phyloP scores from a whole-genome alignment of 2,797 vertebrate genomes.

The Miichthys miiuy region DNA sequence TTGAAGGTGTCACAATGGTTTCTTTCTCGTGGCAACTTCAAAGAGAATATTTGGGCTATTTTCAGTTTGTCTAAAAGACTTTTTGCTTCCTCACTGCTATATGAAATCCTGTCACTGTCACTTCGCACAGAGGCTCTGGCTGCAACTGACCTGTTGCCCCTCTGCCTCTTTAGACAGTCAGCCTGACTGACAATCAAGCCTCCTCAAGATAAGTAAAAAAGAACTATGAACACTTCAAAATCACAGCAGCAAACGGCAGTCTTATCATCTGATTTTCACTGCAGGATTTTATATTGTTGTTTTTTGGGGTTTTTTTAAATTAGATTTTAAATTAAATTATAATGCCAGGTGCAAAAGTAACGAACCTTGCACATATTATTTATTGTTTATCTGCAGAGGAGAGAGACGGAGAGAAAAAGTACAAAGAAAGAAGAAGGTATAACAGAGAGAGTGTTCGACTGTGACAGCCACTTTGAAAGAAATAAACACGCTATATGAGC shows the following conservation, averaged over 20 bases:
- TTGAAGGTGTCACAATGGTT: constrained; percentile 60
- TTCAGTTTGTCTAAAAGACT: constrained; percentile 48
- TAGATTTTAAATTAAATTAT: background rate
- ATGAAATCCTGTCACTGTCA: constrained; percentile 47
- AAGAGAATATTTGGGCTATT: constrained; percentile 56
- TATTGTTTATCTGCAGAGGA: background rate
- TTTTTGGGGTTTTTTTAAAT: background rate
- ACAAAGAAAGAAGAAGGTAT: background rate
- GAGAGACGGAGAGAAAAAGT: background rate
- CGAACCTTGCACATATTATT: background rate
- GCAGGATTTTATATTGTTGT: background rate
- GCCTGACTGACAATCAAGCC: constrained; percentile 12
- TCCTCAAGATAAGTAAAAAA: background rate
- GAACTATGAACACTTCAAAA: background rate
- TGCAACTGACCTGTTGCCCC: background rate
- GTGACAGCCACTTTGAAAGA: background rate
- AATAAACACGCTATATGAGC: background rate
- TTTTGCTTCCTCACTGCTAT: constrained; percentile 38
- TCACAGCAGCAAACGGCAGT: background rate
- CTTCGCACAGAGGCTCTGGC: constrained; percentile 33
- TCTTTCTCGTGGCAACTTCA: constrained; percentile 63
- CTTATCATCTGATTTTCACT: constrained; percentile 4
- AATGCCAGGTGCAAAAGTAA: background rate
- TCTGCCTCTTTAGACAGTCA: constrained; percentile 13
- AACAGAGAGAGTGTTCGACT: background rate